Evolutionary conservation across 2,888 invertebrate species (phyloP), one percentile per base, ranked within the genome.

Genomic region (Limnephilus rhombicus): DNA sequence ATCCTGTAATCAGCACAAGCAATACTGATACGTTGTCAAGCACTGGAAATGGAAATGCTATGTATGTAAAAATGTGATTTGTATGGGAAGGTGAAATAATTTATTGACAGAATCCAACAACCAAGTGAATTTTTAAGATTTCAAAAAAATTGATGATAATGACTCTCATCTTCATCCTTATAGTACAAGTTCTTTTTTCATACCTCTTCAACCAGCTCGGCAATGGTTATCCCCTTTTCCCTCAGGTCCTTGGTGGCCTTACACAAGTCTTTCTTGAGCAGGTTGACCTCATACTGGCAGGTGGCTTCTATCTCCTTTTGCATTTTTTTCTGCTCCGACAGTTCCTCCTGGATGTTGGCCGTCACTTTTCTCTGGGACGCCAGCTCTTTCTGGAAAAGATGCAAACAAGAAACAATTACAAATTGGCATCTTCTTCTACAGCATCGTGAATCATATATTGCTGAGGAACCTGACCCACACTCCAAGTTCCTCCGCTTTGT

Each of bases 271-370:
- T 86, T 93, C 85, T 91, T 93, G 24, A 93, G 45, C n/a, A 29
- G n/a, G 49, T 85, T 86, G 5, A 93, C 81, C 34, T 93, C 86
- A 13, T 85, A 85, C 34, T 90, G 80, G 83, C 90, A 90, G 24
- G 90, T 82, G 81, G 85, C 83, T 94, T 94, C 94, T 24, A 95
- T 94, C 94, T 96, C 96, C 93, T 95, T 95, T 29, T 96, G 94
- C 2, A 95, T 93, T 34, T 96, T 96, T 31, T 95, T 96, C 80
- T 96, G 95, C n/a, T 94, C 94, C 90, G 94, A 95, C 90, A 97
- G 94, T 92, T 97, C 97, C 82, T 95, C 96, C 92, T 96, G 96
- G 18, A 97, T 94, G 49, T 95, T 94, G 93, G 86, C 90, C 0
- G 82, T 80, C 29, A 87, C 5, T 82, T 41, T 91, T 45, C 45